Evolutionary conservation across 1,140 invertebrate genomes (phyloP), one percentile per base, ranked within the genome.

Genomic region (Drosophila grimshawi): DNA sequence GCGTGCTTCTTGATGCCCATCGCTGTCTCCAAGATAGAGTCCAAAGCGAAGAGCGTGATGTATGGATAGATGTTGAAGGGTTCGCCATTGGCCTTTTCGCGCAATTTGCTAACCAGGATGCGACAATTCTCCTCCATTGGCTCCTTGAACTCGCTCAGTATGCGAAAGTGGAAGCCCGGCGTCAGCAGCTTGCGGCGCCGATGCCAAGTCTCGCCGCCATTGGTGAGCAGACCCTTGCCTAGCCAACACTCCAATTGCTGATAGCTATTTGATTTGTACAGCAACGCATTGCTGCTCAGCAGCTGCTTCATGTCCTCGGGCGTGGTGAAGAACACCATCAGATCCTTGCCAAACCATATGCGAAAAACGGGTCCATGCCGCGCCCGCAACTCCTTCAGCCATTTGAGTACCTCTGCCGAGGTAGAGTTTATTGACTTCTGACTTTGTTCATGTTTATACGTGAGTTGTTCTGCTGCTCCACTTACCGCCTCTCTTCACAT

Each of bases 151-250:
- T 97, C 94, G 73, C 96, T 94, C 0, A 98, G 93, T 63, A 98
- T 97, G 78, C 96, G 96, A 90, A 98, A 98, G 92, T 98, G 97
- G 92, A 98, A 98, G 1, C 97, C 95, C 2, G 97, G 97, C 0
- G 97, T 98, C 1, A 98, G 91, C 41, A 98, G 93, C 93, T 97
- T 97, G 59, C 97, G 93, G n/a, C 97, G 93, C 0, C 91, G 81
- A 51, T 95, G 94, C 97, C 97, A 99, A 93, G 97, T 97, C 7
- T 93, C 92, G 45, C 96, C 97, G 51, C 92, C 61, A 66, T 94
- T 95, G 2, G 95, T 95, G 0, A 96, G 85, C 5, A 97, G 92
- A 10, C 96, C 96, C 30, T 93, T 94, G 10, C 94, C 93, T 29
- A 97, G 92, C 96, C 95, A 97, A 8, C 94, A 94, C 46, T 94